A percentile compares a stretch with the other conserved stretches of the same genome.
These are phyloP conservation scores for Tarsius wallacei DNA, from an alignment of 2,797 vertebrate genomes.

Conservation along the genomic window DNA sequence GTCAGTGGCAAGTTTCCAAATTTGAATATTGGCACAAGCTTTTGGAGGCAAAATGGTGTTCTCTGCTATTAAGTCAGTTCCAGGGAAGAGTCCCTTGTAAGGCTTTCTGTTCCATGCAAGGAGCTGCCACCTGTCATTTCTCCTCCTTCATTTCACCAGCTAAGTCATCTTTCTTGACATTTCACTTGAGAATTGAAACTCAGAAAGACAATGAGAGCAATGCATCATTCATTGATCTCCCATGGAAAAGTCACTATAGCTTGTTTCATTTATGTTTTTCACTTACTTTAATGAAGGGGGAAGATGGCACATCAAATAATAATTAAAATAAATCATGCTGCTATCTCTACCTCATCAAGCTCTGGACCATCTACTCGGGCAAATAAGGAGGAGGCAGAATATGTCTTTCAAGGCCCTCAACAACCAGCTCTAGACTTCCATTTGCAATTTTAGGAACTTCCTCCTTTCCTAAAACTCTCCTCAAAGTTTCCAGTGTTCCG, in stretches of 20 bases:
- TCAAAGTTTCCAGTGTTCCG: not conserved
- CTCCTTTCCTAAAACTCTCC: not conserved
- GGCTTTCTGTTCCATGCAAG: not conserved
- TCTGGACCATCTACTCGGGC: not conserved
- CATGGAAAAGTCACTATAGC: not conserved
- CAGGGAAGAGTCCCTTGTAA: not conserved
- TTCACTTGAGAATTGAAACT: not conserved
- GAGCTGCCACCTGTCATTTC: not conserved
- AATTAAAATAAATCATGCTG: not conserved
- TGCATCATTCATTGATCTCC: not conserved
- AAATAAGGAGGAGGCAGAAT: not conserved
- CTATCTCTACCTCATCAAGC: not conserved
- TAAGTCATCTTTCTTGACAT: not conserved
- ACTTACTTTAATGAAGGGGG: not conserved
- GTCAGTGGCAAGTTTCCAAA: not conserved
- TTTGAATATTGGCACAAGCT: not conserved
- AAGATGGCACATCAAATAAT: slow-evolving; percentile 21
- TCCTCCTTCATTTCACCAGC: not conserved
- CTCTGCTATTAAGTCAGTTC: not conserved
- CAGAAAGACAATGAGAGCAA: not conserved
- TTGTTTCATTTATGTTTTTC: not conserved
- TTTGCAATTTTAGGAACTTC: not conserved
- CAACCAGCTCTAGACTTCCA: not conserved
- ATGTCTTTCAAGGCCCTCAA: not conserved
- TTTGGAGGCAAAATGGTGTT: not conserved